Evolutionary conservation across 2,888 invertebrate genomes (phyloP), one percentile per base, ranked within the genome.

Genomic region (Dilophus febrilis): DNA sequence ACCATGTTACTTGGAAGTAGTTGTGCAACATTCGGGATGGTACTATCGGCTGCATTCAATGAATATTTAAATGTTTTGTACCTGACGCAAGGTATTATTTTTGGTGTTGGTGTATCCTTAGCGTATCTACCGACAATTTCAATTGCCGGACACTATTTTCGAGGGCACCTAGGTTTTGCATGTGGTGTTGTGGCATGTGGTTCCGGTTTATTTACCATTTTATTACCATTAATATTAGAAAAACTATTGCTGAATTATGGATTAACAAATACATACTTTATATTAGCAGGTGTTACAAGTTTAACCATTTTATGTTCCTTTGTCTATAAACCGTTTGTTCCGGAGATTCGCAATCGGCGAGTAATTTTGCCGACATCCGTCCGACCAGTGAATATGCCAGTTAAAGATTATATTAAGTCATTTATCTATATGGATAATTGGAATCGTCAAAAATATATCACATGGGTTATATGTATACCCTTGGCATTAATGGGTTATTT

Each of bases 181-280:
- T 92, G 90, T 54, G 92, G 92, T 0, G 67, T 92, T 42, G 92
- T 91, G 2, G 83, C 90, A 0, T 78, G 86, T 14, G 92, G 92
- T 3, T 91, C 90, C 54, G 85, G 90, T 2, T 70, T 82, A 8
- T 91, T 90, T 56, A 91, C 92, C 1, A 77, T 84, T 13, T 67
- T 77, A 26, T 72, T 88, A 67, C 81, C 86, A 1, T 71, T 74
- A 30, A 53, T 79, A 2, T 71, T 87, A 51, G 70, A 74, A 32
- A 56, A 60, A 41, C 59, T 82, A 47, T 66, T 87, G 13, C 54
- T 59, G 4, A 57, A 58, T 22, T 65, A 73, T 49, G 79, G 78
- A 1, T 61, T 87, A 17, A 65, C 68, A 27, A 66, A 68, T 51
- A 71, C 78, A 13, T 64, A 82, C 37, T 65, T 74, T 49, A 60